These are phyloP conservation scores for Spermophilus dauricus DNA, from an alignment of 2,113 vertebrate species.

Conservation along the genomic window DNA sequence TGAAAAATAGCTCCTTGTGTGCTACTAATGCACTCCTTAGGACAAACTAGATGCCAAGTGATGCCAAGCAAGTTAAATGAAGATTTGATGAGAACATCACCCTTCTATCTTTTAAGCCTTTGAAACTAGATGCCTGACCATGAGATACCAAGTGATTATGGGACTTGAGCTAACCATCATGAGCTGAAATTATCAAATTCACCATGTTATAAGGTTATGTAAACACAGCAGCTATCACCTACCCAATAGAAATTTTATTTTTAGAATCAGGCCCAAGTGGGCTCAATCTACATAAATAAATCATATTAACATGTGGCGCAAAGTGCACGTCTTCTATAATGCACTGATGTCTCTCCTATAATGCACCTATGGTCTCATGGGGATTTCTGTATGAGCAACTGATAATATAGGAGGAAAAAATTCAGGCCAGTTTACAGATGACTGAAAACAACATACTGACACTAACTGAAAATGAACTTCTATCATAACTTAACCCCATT, in stretches of 20 bases:
- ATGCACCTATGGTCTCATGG: background rate
- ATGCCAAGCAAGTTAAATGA: too few relatives aligned
- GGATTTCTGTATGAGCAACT: background rate
- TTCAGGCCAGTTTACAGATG: background rate
- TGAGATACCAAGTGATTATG: background rate
- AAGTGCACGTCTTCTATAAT: background rate
- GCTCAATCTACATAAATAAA: constrained; percentile 34
- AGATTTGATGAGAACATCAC: too few relatives aligned
- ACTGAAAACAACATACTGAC: background rate
- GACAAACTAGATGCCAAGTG: background rate
- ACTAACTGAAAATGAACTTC: constrained; percentile 11
- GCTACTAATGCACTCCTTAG: background rate
- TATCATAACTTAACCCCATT: background rate
- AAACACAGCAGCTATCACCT: background rate
- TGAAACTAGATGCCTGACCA: background rate
- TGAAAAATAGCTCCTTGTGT: constrained; percentile 44
- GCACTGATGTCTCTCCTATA: background rate
- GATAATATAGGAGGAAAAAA: background rate
- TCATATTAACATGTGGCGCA: background rate
- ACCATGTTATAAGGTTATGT: background rate
- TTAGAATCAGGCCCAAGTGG: background rate
- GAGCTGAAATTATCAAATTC: background rate
- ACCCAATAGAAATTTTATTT: constrained; percentile 38
- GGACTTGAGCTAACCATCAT: background rate
- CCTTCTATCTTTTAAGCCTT: too few relatives aligned